Conservation (phyloP, 2,797 vertebrate species). For the Argyrosomus regius region DNA sequence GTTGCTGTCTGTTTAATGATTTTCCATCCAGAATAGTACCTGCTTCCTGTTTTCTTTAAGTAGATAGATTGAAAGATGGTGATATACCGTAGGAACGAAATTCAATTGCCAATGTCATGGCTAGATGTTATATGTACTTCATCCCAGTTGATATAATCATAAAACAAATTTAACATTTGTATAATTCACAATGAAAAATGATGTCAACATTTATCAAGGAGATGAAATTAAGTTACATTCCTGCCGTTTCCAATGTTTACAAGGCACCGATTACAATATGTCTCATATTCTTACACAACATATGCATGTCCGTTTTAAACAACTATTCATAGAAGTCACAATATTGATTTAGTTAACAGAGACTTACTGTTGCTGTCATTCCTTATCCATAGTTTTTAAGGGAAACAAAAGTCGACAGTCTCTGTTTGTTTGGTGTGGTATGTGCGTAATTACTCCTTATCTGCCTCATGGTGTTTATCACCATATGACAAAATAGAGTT, state of each 20-base stretch:
- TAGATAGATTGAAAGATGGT: neutral
- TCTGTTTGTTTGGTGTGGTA: constrained; percentile 31
- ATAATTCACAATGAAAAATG: constrained; percentile 1
- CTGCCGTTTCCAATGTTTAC: neutral
- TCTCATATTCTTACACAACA: neutral
- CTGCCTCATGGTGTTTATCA: constrained; percentile 29
- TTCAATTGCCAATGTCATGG: neutral
- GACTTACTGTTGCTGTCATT: constrained; percentile 7
- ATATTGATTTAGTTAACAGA: constrained; percentile 4
- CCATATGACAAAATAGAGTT: constrained; percentile 32
- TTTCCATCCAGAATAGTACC: constrained; percentile 25
- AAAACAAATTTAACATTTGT: neutral
- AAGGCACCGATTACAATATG: constrained; percentile 12
- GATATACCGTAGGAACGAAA: neutral
- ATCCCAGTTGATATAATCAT: neutral
- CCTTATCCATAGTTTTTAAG: constrained; percentile 3
- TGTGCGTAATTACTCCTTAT: constrained; percentile 32
- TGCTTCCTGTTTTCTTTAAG: constrained; percentile 32
- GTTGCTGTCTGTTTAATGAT: constrained; percentile 37
- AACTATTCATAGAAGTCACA: neutral
- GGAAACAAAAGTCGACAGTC: neutral
- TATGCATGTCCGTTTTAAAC: neutral
- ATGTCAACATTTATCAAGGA: neutral
- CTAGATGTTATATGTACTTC: neutral
- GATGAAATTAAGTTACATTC: neutral